Evolutionary conservation across 2,797 vertebrate species (phyloP), one percentile per base, ranked within the genome.

Genomic region (Neoniphon sammara): DNA sequence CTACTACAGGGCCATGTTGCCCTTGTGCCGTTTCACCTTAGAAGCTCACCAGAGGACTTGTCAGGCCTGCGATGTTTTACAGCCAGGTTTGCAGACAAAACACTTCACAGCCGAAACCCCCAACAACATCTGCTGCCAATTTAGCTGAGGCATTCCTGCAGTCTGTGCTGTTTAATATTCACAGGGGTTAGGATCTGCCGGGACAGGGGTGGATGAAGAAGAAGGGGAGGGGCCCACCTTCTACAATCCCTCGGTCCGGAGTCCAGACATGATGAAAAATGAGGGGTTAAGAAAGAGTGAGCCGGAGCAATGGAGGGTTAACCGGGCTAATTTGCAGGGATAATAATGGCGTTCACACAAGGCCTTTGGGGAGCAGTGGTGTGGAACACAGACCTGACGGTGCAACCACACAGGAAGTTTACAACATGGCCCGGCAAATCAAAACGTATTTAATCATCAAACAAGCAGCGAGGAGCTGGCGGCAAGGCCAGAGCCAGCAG

Each of bases 71-170:
- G 21, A 91, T 90, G 88, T 91, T 92, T 93, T 91, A 93, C 91
- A 93, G 92, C 91, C 91, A 81, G 53, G 78, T 86, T 88, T 91
- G 82, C 86, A 94, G 93, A 95, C 92, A 92, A 93, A 94, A 94
- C 93, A 93, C 87, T 87, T 91, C 91, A 89, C 86, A 81, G 88
- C 78, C 81, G 85, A 90, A 87, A 82, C 82, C 81, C 90, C 79
- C 89, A 84, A 84, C 85, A 90, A 93, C 94, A 95, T 95, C 94
- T 95, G 94, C 90, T 89, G 93, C 87, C 91, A 94, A 94, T 95
- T 94, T 92, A 85, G 81, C 74, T 1, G 34, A 83, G 82, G 89
- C 91, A 93, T 94, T 94, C 93, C 91, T 87, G 87, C 85, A 91
- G 91, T 89, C 90, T 77, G 83, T 72, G 81, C 91, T 93, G 90